phyloP scores from a whole-genome alignment of 2,113 vertebrate genomes.

The Fukomys damarensis region DNA sequence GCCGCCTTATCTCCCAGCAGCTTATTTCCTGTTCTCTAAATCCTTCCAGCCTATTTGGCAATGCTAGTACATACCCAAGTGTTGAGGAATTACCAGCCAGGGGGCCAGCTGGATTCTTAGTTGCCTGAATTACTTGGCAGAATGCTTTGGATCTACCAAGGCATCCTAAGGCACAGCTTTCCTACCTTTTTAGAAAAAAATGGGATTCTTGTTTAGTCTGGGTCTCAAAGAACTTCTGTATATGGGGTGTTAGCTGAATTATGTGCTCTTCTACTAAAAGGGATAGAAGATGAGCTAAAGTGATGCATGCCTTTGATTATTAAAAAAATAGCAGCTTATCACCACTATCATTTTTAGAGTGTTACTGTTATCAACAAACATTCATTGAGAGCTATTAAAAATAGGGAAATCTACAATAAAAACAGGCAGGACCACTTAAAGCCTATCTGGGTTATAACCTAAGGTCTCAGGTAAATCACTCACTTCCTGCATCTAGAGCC shows the following conservation, averaged over 20 bases:
- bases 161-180: not conserved
- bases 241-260: not conserved
- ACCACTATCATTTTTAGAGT: not conserved
- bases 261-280: not conserved
- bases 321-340: not conserved
- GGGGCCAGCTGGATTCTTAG: not conserved
- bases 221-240: not conserved
- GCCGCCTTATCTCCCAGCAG: conserved; percentile 49
- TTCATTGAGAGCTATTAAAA: not conserved
- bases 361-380: not conserved
- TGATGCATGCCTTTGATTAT: not conserved
- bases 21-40: conserved; percentile 66
- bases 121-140: not conserved
- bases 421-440: not conserved
- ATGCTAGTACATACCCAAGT: not conserved
- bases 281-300: not conserved
- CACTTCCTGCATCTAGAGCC: not conserved
- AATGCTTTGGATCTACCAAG: not conserved
- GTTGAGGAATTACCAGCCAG: not conserved
- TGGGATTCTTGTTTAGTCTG: not conserved
- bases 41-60: conserved; percentile 36
- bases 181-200: not conserved
- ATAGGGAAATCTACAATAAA: not conserved
- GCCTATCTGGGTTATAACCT: not conserved
- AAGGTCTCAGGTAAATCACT: not conserved